Base-by-base conservation (phyloP, 2,797 vertebrate species). In the Eupleurogrammus muticus region DNA sequence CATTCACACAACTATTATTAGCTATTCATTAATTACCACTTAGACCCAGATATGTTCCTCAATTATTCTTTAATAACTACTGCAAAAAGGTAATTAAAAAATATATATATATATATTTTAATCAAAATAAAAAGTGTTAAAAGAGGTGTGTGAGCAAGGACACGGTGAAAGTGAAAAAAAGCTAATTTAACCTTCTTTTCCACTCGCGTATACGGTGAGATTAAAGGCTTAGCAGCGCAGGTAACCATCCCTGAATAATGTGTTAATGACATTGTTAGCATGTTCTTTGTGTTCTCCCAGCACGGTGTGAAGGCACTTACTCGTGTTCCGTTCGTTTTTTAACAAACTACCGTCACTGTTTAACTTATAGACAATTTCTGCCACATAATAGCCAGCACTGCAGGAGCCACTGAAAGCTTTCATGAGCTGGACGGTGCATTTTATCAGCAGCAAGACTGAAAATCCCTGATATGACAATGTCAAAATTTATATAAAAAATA, bases 381-480 rank as follows among this genome's bases (percentile, higher is more conserved):
- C 36, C 44, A 10, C 57, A 51, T 17, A 40, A 50, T 57, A 38
- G 36, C 36, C 11, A n/a, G 36, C 7, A 16, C 14, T 6, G 14
- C 13, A 42, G 38, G 14, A 42, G 38, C 38, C 38, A 42, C 38
- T 38, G 24, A 66, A 44, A 36, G 40, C 40, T 58, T 48, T 60
- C 46, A 52, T 34, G 19, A 66, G 19, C 11, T 19, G 4, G 17
- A 28, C 53, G 14, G 34, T 47, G 16, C 17, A 35, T 52, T 20
- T 14, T 7, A 55, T 42, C 48, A 35, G 20, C 50, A 36, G 60
- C 1, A 23, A 64, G 40, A 73, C 10, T 13, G 42, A 55, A 58
- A 79, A 75, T 53, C 14, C 10, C 38, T 20, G 66, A 76, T 66
- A 32, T 23, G n/a, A 69, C 73, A 75, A 80, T 60, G 68, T 67